Percentiles rank a stretch among this genome's conserved stretches.
phyloP scores from a whole-genome alignment of 1,140 invertebrate genomes.

The Galendromus occidentalis region DNA sequence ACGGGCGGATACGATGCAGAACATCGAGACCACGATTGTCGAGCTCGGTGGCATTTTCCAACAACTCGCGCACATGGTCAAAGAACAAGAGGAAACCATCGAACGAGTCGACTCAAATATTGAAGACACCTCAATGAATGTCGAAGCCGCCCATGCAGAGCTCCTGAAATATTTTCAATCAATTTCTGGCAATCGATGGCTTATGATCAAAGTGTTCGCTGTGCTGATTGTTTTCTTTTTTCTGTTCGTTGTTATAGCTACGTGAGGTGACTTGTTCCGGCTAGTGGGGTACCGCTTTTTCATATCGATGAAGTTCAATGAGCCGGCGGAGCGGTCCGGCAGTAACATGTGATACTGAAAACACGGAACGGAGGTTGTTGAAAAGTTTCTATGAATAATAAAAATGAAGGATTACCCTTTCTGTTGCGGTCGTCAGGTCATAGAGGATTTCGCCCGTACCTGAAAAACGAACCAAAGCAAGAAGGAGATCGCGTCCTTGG shows the following conservation, averaged over 20 bases:
- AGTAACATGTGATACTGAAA: no score
- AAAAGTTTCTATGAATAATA: no score
- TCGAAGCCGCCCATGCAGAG: conserved; percentile 89
- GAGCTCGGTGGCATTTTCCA: conserved; percentile 97
- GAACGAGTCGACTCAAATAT: conserved; percentile 88
- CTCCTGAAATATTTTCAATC: conserved; percentile 96
- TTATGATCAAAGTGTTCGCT: conserved; percentile 98
- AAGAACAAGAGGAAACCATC: conserved; percentile 93
- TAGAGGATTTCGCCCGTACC: no score
- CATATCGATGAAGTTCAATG: no score
- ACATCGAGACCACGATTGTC: conserved; percentile 95
- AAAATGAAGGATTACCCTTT: no score
- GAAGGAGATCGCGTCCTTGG: no score
- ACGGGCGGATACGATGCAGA: conserved; percentile 92
- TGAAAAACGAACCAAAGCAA: no score
- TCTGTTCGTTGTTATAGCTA: conserved; percentile 82
- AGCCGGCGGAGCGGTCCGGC: no score
- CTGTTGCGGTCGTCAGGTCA: no score
- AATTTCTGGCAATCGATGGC: conserved; percentile 87
- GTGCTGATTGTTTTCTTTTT: conserved; percentile 97
- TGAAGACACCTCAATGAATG: conserved; percentile 81
- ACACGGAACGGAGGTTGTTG: no score
- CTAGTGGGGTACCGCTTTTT: no score
- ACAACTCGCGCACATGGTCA: conserved; percentile 93
- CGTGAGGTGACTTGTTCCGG: conserved; percentile 23